These are phyloP conservation scores for Molanna angustata DNA, from an alignment of 2,888 invertebrate species.

Conservation along the genomic window DNA sequence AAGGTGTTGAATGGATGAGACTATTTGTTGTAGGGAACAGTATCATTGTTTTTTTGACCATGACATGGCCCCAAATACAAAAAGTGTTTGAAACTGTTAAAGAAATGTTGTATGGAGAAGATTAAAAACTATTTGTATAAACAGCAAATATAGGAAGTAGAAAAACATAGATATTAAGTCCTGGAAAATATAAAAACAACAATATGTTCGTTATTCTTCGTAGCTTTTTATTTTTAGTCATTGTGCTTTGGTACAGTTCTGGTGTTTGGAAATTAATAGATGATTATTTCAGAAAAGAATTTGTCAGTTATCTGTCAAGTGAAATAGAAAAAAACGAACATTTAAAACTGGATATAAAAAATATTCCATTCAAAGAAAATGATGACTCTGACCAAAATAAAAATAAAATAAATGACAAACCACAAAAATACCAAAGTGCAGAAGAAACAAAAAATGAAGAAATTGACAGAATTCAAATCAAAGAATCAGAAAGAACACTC, in stretches of 20 bases:
- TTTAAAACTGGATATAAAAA: slow-evolving; percentile 24
- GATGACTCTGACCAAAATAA: too few relatives aligned
- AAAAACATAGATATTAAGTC: background rate
- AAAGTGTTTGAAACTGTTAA: slow-evolving; percentile 53
- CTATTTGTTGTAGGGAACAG: slow-evolving; percentile 79
- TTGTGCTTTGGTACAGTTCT: slow-evolving; percentile 55
- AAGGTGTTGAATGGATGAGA: slow-evolving; percentile 73
- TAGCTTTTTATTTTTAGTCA: slow-evolving; percentile 46
- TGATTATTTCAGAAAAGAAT: slow-evolving; percentile 53
- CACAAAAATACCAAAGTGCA: too few relatives aligned
- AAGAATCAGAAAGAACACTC: too few relatives aligned
- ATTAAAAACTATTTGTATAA: slow-evolving; percentile 30
- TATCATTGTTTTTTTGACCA: slow-evolving; percentile 65
- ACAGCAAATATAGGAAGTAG: background rate
- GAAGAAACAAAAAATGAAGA: too few relatives aligned
- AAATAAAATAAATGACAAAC: too few relatives aligned
- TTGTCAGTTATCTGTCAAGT: slow-evolving; percentile 48
- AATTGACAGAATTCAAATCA: too few relatives aligned
- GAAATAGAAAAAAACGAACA: slow-evolving; percentile 39
- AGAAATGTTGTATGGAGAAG: slow-evolving; percentile 49
- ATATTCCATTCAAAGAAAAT: slow-evolving; percentile 3
- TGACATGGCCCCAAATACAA: slow-evolving; percentile 72
- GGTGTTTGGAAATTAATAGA: slow-evolving; percentile 55
- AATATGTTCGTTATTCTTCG: slow-evolving; percentile 41
- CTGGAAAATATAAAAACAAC: slow-evolving; percentile 9